Conservation (phyloP, 2,888 invertebrate species). For the Melanostoma mellinum region DNA sequence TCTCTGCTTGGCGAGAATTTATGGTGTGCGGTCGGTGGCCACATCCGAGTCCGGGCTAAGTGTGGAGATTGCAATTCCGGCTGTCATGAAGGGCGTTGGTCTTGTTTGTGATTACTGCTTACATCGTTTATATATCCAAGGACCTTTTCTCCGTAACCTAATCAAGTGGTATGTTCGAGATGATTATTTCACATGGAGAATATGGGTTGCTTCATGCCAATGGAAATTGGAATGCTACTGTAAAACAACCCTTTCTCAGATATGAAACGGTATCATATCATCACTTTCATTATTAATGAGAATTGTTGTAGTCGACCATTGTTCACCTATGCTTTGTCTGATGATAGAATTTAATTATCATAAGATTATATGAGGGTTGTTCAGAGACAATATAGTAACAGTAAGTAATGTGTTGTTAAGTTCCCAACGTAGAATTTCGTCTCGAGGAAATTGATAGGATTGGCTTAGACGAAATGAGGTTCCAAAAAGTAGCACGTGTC, state of each 20-base stretch:
- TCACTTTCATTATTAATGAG: conserved; percentile 61
- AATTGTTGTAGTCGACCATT: conserved; percentile 54
- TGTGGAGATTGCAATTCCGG: conserved; percentile 56
- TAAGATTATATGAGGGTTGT: conserved; percentile 68
- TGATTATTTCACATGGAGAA: conserved; percentile 43
- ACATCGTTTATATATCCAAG: conserved; percentile 71
- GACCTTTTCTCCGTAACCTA: conserved; percentile 61
- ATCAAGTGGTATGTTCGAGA: conserved; percentile 64
- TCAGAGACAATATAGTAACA: conserved; percentile 1
- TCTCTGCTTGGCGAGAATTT: conserved; percentile 57
- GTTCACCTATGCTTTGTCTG: conserved; percentile 62
- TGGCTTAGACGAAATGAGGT: not conserved
- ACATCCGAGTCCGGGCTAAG: conserved; percentile 51
- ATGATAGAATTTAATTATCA: conserved; percentile 73
- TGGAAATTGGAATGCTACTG: conserved; percentile 56
- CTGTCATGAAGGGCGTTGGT: conserved; percentile 35
- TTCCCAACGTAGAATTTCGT: not conserved
- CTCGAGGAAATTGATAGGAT: not conserved
- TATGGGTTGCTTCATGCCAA: conserved; percentile 38
- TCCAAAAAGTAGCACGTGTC: no score
- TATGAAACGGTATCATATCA: conserved; percentile 56
- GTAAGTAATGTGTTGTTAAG: conserved; percentile 3
- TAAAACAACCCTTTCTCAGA: conserved; percentile 56
- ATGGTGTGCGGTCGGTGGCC: conserved; percentile 51
- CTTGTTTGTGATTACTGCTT: conserved; percentile 63